Percentiles rank a stretch among this genome's conserved stretches.
These are phyloP conservation scores for Etheostoma cragini DNA, from an alignment of 2,113 vertebrate species.

Conservation along the genomic window DNA sequence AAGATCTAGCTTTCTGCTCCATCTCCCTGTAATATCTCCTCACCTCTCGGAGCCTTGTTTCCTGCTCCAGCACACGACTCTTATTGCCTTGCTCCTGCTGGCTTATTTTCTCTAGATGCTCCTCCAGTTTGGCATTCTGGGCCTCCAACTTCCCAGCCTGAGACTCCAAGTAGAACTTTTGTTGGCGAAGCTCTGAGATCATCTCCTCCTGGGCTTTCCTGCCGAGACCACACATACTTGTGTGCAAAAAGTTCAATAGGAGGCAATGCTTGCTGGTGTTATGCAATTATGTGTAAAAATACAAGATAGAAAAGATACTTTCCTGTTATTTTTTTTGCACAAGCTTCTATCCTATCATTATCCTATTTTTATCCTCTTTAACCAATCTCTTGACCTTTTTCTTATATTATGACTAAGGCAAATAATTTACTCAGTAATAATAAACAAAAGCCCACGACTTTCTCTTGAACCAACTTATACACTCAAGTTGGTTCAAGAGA, in stretches of 20 bases:
- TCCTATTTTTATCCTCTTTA: neutral
- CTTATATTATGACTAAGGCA: neutral
- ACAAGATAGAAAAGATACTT: neutral
- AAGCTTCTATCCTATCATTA: no score
- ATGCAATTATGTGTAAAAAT: neutral
- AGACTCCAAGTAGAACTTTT: slow-evolving; percentile 99
- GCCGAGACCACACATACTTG: slow-evolving; percentile 38
- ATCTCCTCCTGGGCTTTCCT: slow-evolving; percentile 99
- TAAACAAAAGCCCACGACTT: neutral
- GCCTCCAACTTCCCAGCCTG: slow-evolving; percentile 98
- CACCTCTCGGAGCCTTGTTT: slow-evolving; percentile 95
- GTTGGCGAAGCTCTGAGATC: slow-evolving; percentile 98
- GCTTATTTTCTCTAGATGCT: slow-evolving; percentile 97
- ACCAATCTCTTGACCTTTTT: neutral
- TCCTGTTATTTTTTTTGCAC: neutral
- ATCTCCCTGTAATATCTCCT: neutral
- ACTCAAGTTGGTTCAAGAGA: no score
- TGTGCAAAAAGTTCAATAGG: slow-evolving; percentile 8
- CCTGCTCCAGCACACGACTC: slow-evolving; percentile 91
- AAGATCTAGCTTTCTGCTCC: neutral
- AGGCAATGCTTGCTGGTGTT: neutral
- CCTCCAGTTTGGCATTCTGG: slow-evolving; percentile 97
- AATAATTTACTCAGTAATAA: neutral
- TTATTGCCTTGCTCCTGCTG: slow-evolving; percentile 96
- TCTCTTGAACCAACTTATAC: neutral